Evolutionary conservation across 2,797 vertebrate species (phyloP).

Genomic region (Syndactyla subalaris): DNA sequence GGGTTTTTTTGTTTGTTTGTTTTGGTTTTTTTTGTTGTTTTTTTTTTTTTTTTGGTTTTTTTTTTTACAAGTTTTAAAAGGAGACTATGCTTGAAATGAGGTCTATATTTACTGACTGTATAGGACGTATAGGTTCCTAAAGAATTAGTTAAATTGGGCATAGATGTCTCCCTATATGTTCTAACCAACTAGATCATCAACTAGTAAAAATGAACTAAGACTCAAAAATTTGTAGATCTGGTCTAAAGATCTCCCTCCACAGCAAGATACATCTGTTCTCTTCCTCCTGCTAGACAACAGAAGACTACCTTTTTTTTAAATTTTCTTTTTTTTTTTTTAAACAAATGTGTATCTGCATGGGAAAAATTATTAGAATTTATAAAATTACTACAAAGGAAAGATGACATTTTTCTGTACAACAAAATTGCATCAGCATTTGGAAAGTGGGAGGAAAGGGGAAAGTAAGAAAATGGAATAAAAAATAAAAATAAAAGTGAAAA

Average conservation of each 20-base stretch:
- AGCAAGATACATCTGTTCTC: neutral
- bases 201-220: neutral
- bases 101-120: neutral
- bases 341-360: neutral
- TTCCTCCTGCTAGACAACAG: neutral
- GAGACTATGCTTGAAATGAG: neutral
- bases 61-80: neutral
- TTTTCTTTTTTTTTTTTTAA: neutral
- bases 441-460: neutral
- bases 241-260: neutral
- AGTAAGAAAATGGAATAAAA: neutral
- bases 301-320: neutral
- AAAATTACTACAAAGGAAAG: neutral
- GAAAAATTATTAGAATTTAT: neutral
- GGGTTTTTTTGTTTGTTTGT: too few relatives aligned
- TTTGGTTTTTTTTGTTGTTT: neutral
- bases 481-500: neutral
- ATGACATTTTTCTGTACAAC: neutral
- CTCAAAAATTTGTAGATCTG: neutral
- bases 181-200: neutral
- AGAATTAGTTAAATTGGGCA: neutral
- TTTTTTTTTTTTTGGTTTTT: neutral
- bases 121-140: neutral
- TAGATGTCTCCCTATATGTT: neutral
- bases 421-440: neutral